phyloP scores from a whole-genome alignment of 2,888 invertebrate species.

The Caenorhabditis sinica region DNA sequence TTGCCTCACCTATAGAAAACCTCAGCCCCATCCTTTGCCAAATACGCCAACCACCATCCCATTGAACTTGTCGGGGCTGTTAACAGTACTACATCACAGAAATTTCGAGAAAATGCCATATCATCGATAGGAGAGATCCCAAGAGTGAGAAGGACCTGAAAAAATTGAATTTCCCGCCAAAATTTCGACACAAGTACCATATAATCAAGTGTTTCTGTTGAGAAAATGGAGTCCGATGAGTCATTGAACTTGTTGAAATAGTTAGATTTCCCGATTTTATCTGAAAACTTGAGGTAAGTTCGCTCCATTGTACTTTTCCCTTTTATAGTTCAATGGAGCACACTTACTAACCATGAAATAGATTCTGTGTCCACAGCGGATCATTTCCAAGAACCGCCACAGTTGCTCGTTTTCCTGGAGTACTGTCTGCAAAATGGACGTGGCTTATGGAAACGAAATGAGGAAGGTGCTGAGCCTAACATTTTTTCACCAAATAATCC shows the following conservation, averaged over 20 bases:
- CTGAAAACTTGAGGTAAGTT: conserved; percentile 12
- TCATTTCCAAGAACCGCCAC: conserved; percentile 50
- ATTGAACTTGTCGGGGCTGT: conserved; percentile 36
- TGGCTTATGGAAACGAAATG: background rate
- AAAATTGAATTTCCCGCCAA: background rate
- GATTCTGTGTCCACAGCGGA: conserved; percentile 41
- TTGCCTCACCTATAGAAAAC: conserved; percentile 45
- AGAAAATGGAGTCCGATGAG: background rate
- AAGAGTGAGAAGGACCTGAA: conserved; percentile 42
- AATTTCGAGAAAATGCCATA: conserved; percentile 45
- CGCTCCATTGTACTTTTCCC: too few species aligned
- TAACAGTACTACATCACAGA: conserved; percentile 42
- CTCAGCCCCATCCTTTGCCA: conserved; percentile 29
- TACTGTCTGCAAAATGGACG: conserved; percentile 24
- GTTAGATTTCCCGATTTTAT: conserved; percentile 53
- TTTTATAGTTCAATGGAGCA: conserved; percentile 1
- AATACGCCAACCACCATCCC: conserved; percentile 56
- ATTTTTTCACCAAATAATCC: conserved; percentile 48
- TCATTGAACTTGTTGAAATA: conserved; percentile 22
- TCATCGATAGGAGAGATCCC: conserved; percentile 29
- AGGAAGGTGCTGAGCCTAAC: conserved; percentile 20
- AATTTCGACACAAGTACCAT: conserved; percentile 16
- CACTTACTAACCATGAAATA: conserved; percentile 38
- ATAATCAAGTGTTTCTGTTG: conserved; percentile 33
- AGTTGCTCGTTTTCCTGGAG: conserved; percentile 1